A percentile compares a stretch with the other conserved stretches of the same genome.
Conservation (phyloP, 2,888 invertebrate species). For the Drosophila maculinotata region DNA sequence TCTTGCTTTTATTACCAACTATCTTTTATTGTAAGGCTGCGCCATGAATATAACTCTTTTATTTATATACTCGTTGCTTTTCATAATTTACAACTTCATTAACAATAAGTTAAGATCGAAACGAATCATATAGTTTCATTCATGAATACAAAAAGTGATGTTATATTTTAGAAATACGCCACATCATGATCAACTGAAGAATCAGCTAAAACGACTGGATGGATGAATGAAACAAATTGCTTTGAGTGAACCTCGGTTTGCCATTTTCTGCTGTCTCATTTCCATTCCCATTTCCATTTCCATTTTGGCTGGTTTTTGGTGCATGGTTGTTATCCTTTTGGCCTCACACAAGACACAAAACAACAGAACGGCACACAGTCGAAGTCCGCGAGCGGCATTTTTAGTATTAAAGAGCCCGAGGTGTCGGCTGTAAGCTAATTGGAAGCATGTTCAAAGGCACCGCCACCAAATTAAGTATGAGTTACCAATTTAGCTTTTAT, state of each 20-base stretch:
- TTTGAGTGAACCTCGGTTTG: constrained; percentile 53
- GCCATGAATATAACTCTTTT: constrained; percentile 5
- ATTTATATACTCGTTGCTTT: constrained; percentile 19
- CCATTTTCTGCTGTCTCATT: constrained; percentile 71
- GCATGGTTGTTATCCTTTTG: constrained; percentile 62
- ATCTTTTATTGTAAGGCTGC: constrained; percentile 6
- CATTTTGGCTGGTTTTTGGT: constrained; percentile 21
- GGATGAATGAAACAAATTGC: constrained; percentile 74
- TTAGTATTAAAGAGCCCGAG: constrained; percentile 75
- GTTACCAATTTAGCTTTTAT: constrained; percentile 84
- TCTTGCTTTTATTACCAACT: not conserved
- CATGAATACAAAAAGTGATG: constrained; percentile 47
- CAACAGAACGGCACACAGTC: constrained; percentile 17
- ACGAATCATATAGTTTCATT: constrained; percentile 64
- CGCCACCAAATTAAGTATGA: constrained; percentile 85
- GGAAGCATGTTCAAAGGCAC: constrained; percentile 85
- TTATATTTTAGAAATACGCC: constrained; percentile 50
- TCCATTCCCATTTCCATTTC: constrained; percentile 68
- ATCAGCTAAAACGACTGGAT: constrained; percentile 27
- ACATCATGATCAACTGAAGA: constrained; percentile 48
- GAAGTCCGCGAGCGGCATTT: constrained; percentile 43
- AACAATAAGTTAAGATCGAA: constrained; percentile 44
- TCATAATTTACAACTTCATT: constrained; percentile 68
- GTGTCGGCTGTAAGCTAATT: constrained; percentile 85
- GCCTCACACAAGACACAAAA: constrained; percentile 20